phyloP scores from a whole-genome alignment of 2,797 vertebrate species.

The Lagodon rhomboides region DNA sequence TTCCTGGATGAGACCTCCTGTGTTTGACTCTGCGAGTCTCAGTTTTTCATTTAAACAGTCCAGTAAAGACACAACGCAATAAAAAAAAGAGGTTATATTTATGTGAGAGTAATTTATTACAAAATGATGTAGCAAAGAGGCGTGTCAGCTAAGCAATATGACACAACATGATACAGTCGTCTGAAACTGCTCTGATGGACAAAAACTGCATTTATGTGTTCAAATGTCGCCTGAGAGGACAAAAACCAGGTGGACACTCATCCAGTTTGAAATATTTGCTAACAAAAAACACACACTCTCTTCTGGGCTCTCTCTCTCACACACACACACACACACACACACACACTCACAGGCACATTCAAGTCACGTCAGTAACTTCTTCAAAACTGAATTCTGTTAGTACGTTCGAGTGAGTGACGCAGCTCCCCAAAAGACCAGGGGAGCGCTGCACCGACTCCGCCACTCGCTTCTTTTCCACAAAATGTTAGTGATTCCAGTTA shows the following conservation, averaged over 20 bases:
- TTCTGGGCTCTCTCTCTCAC: not conserved
- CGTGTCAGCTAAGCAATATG: not conserved
- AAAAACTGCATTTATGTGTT: not conserved
- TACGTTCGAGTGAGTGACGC: constrained; percentile 40
- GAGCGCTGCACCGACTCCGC: constrained; percentile 25
- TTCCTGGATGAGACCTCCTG: not conserved
- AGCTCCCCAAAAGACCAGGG: constrained; percentile 21
- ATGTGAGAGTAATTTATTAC: constrained; percentile 46
- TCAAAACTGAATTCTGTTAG: constrained; percentile 37
- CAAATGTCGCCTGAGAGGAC: not conserved
- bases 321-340: not conserved
- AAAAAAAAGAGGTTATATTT: constrained; percentile 18
- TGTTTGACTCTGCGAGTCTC: not conserved
- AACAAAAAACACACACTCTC: not conserved
- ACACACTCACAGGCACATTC: constrained; percentile 27
- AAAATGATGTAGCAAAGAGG: constrained; percentile 8
- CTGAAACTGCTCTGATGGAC: not conserved
- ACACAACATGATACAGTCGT: too few species aligned
- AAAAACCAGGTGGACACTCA: not conserved
- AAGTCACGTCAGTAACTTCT: not conserved
- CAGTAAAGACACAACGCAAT: constrained; percentile 19
- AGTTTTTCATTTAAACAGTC: not conserved
- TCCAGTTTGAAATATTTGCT: not conserved
- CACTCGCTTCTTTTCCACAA: constrained; percentile 30
- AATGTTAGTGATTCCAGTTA: constrained; percentile 61